A percentile compares a stretch with the other conserved stretches of the same genome.
phyloP scores from a whole-genome alignment of 2,113 vertebrate species.

The Triplophysa siluroides region DNA sequence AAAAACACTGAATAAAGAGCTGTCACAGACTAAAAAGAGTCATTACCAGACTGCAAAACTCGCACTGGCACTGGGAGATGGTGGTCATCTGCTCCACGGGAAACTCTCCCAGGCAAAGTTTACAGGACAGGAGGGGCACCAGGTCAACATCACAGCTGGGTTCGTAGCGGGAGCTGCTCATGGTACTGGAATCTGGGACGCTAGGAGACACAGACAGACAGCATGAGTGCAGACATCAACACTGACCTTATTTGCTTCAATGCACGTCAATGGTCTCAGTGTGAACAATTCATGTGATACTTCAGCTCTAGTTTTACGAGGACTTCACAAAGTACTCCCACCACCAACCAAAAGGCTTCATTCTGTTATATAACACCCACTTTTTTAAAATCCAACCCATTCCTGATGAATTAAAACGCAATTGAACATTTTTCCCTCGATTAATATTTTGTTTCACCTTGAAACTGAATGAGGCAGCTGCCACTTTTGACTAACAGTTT shows the following conservation, averaged over 20 bases:
- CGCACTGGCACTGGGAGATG: slow-evolving; percentile 84
- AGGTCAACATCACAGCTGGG: slow-evolving; percentile 83
- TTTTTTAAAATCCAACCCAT: no score
- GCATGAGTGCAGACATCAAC: neutral
- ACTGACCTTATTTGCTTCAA: no score
- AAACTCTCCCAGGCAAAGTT: slow-evolving; percentile 86
- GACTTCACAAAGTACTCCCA: no score
- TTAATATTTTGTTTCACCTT: no score
- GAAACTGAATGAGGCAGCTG: no score
- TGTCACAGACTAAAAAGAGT: neutral
- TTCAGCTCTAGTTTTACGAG: no score
- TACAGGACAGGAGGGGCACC: slow-evolving; percentile 83
- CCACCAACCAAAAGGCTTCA: no score
- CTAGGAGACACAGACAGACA: slow-evolving; percentile 62
- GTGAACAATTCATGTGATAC: no score
- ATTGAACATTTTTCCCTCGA: no score
- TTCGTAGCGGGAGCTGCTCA: slow-evolving; percentile 81
- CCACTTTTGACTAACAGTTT: neutral
- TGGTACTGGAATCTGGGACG: slow-evolving; percentile 65
- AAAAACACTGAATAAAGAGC: neutral
- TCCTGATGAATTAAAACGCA: no score
- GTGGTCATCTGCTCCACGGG: slow-evolving; percentile 85
- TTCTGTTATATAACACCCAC: no score
- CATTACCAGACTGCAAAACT: slow-evolving; percentile 78
- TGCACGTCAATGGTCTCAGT: no score